Evolutionary conservation across 2,888 invertebrate species (phyloP).

Genomic region (Hydrotaea diabolus): DNA sequence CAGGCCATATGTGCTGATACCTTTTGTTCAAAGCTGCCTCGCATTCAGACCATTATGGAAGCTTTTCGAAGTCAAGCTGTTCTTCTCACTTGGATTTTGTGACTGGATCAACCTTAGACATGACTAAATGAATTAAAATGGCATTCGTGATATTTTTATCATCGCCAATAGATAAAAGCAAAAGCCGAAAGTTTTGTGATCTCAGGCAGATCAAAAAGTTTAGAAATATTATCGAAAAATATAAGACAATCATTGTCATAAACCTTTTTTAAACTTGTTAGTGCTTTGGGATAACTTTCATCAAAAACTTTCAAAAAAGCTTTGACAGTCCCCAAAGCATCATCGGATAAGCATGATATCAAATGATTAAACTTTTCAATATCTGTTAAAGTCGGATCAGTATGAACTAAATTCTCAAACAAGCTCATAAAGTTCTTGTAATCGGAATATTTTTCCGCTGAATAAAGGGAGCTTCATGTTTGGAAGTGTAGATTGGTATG

Average conservation of each 20-base stretch:
- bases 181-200: constrained; percentile 57
- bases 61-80: constrained; percentile 12
- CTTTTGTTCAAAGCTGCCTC: too few relatives aligned
- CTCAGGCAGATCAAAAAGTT: constrained; percentile 61
- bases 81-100: constrained; percentile 22
- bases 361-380: constrained; percentile 61
- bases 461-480: constrained; percentile 54
- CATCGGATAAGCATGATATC: constrained; percentile 47
- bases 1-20: too few relatives aligned
- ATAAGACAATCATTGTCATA: constrained; percentile 63
- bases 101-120: constrained; percentile 57
- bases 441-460: constrained; percentile 42
- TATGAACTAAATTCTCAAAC: constrained; percentile 49
- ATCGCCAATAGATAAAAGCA: constrained; percentile 60
- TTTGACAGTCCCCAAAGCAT: constrained; percentile 14
- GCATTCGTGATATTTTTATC: constrained; percentile 64
- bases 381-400: constrained; percentile 46
- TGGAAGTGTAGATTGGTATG: constrained; percentile 31
- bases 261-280: constrained; percentile 52
- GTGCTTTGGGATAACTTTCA: constrained; percentile 52
- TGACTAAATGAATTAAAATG: constrained; percentile 62
- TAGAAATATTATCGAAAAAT: constrained; percentile 61
- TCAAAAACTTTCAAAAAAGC: constrained; percentile 25
- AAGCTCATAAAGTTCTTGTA: constrained; percentile 60
- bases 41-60: too few relatives aligned